A percentile compares a stretch with the other conserved stretches of the same genome.
Evolutionary conservation across 1,140 invertebrate species (phyloP).

Genomic region (Drosophila lini): DNA sequence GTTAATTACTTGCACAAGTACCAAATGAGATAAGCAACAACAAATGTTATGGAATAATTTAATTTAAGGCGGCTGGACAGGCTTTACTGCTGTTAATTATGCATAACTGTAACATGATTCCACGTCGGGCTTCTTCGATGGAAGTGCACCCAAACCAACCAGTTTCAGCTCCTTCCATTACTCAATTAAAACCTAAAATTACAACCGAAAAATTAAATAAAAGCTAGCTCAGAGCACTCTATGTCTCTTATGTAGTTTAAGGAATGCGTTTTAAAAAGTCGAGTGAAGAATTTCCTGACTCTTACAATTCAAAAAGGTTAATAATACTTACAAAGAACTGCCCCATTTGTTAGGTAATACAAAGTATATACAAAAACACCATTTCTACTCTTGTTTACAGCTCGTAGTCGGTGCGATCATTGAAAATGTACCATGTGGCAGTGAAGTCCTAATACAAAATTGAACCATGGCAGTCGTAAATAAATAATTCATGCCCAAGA

Average conservation of each 20-base stretch:
- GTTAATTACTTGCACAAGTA: conserved; percentile 33
- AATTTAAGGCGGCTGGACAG: background rate
- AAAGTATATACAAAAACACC: background rate
- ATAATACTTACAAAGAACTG: background rate
- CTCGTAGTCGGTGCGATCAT: background rate
- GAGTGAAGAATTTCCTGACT: too few species aligned
- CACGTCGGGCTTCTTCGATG: background rate
- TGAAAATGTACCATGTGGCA: conserved; percentile 11
- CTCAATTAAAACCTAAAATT: background rate
- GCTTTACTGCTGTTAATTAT: conserved; percentile 6
- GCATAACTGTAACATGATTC: background rate
- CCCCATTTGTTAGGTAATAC: background rate
- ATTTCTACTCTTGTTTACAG: background rate
- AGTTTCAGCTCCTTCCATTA: background rate
- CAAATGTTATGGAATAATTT: conserved; percentile 26
- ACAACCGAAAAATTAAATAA: too few species aligned
- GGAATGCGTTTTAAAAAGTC: too few species aligned
- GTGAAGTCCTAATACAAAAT: conserved; percentile 22
- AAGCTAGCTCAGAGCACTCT: too few species aligned
- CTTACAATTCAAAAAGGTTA: background rate
- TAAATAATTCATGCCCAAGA: conserved; percentile 40
- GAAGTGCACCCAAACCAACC: background rate
- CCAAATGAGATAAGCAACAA: conserved; percentile 25
- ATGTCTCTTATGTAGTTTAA: too few species aligned
- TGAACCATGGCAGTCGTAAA: conserved; percentile 23